A percentile compares a stretch with the other conserved stretches of the same genome.
Evolutionary conservation across 2,113 vertebrate genomes (phyloP).

Genomic region (Entomyzon cyanotis): DNA sequence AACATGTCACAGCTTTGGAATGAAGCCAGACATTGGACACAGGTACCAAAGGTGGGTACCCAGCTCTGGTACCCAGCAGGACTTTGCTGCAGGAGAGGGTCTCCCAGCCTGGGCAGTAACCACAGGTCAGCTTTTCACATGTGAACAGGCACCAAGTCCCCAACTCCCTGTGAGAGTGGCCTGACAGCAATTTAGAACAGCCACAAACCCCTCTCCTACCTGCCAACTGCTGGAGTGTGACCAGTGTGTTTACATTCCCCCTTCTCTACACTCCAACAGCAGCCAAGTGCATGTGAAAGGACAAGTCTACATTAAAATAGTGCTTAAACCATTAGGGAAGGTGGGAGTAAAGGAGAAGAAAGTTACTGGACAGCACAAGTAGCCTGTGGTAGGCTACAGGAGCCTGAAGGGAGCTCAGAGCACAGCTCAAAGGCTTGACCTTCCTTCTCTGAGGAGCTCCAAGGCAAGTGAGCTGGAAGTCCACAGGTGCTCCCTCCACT

Average conservation of each 20-base stretch:
- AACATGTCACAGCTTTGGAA: constrained; percentile 33
- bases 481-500: not conserved
- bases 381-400: not conserved
- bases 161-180: not conserved
- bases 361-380: not conserved
- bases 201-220: not conserved
- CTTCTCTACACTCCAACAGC: not conserved
- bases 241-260: not conserved
- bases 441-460: not conserved
- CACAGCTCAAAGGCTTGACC: not conserved
- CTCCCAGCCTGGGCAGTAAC: not conserved
- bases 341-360: not conserved
- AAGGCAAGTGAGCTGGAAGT: not conserved
- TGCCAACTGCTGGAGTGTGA: not conserved
- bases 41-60: not conserved
- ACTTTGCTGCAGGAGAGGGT: not conserved
- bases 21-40: not conserved
- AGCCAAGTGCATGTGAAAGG: constrained; percentile 21
- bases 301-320: constrained; percentile 21
- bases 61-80: not conserved
- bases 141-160: not conserved
- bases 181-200: not conserved
- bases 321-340: constrained; percentile 18
- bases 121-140: not conserved
- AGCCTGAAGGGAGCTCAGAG: not conserved